Percentiles rank a stretch among this genome's conserved stretches.
phyloP scores from a whole-genome alignment of 2,113 vertebrate genomes.

The Pedetes capensis region DNA sequence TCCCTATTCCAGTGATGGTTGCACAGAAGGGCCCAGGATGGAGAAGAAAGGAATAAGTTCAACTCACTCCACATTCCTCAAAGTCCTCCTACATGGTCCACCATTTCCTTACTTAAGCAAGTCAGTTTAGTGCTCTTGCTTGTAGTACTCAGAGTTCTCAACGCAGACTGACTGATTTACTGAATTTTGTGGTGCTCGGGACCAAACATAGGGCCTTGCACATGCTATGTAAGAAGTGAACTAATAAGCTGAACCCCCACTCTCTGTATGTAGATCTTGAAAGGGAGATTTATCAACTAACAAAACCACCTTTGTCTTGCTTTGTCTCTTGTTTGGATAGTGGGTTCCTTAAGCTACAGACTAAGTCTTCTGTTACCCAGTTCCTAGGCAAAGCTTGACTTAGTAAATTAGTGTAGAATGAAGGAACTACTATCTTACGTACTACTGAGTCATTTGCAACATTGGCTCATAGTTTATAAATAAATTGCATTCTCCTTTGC shows the following conservation, averaged over 20 bases:
- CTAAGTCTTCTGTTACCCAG: neutral
- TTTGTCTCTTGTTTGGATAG: neutral
- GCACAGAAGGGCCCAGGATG: neutral
- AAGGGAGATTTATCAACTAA: neutral
- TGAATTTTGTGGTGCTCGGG: too few species aligned
- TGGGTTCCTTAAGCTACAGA: neutral
- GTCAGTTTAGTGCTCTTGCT: neutral
- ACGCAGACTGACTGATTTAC: neutral
- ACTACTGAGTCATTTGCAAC: neutral
- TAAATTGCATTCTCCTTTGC: neutral
- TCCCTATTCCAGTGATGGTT: neutral
- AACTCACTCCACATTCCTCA: rapidly evolving
- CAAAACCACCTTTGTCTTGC: neutral
- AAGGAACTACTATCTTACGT: neutral
- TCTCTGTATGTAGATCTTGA: neutral
- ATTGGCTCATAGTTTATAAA: neutral
- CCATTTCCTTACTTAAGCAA: neutral
- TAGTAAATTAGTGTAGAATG: neutral
- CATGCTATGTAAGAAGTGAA: too few species aligned
- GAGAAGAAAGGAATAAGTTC: neutral
- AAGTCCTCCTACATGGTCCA: neutral
- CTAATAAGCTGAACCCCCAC: neutral
- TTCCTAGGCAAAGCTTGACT: neutral
- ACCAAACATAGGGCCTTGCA: neutral
- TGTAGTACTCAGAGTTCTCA: neutral